Conservation (phyloP, 2,113 vertebrate species). For the Anser brachyrhynchus region DNA sequence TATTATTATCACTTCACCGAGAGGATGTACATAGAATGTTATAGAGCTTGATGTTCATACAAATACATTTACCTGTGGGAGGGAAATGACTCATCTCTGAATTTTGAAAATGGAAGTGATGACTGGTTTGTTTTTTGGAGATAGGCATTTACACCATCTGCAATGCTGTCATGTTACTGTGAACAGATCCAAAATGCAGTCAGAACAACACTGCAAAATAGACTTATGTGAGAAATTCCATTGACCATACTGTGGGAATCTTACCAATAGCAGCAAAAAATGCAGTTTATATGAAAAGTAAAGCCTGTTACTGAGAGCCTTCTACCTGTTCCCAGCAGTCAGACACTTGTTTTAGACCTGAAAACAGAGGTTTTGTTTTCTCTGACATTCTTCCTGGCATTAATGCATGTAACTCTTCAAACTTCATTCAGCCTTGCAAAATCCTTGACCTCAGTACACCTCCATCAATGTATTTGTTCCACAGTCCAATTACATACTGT, state of each 20-base stretch:
- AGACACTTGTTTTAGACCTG: not conserved
- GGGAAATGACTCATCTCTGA: conserved; percentile 47
- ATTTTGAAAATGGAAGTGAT: conserved; percentile 58
- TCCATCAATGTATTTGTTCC: not conserved
- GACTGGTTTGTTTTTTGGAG: conserved; percentile 60
- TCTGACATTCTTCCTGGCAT: not conserved
- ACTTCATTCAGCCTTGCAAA: not conserved
- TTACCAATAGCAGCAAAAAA: not conserved
- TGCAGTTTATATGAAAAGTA: not conserved
- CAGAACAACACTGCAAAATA: not conserved
- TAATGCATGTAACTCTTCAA: not conserved
- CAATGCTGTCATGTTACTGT: conserved; percentile 45
- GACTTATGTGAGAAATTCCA: conserved; percentile 12
- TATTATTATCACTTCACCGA: not conserved
- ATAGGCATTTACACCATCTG: conserved; percentile 50
- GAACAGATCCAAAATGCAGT: conserved; percentile 31
- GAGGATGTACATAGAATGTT: conserved; percentile 8
- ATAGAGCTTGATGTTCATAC: conserved; percentile 18
- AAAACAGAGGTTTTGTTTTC: not conserved
- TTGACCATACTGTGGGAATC: not conserved
- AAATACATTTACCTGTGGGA: conserved; percentile 58
- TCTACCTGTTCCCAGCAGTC: not conserved
- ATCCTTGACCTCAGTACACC: not conserved
- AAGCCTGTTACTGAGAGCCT: not conserved
- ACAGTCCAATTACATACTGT: not conserved